Evolutionary conservation across 2,888 invertebrate species (phyloP), one percentile per base, ranked within the genome.

Genomic region (Dasypolia templi): DNA sequence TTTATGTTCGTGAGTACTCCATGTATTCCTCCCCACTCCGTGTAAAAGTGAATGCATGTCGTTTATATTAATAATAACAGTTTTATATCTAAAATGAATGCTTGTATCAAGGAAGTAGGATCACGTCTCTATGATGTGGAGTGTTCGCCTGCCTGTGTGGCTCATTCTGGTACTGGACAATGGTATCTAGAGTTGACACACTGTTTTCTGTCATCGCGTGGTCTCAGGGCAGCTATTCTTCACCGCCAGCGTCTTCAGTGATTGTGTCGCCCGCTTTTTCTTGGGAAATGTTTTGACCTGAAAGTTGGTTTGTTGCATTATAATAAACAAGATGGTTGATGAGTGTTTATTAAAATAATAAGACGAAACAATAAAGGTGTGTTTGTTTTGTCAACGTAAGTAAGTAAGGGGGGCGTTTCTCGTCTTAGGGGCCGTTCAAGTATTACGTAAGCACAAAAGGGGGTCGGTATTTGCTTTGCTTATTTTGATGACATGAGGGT

Each of bases 221-320:
- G 90, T 88, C 86, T 88, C 90, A 85, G 88, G 91, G 92, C 90
- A 86, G 85, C 92, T 93, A 94, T 86, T 95, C 95, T 90, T 95
- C 96, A 81, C 91, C 94, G 92, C 93, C 93, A 89, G 93, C 93
- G 91, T 96, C 96, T 92, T 96, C 96, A 92, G 92, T 93, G 92
- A 96, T 96, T 89, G 94, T 96, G 90, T 95, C 95, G 93, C 95
- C 94, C 95, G 95, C 95, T 94, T 91, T 94, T 91, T 96, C 96
- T 94, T 95, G 95, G 94, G 95, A 96, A 95, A 95, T 96, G 96
- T 96, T 96, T 96, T 96, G 96, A 96, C 96, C 96, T 96, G 91
- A 4, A 83, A 76, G 6, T 32, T 69, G 1, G 9, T 9, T 39
- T n/a, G n/a, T n/a, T n/a, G n/a, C n/a, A n/a, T n/a, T n/a, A n/a